A percentile compares a stretch with the other conserved stretches of the same genome.
phyloP scores from a whole-genome alignment of 1,140 invertebrate species.

The Oppia nitens region DNA sequence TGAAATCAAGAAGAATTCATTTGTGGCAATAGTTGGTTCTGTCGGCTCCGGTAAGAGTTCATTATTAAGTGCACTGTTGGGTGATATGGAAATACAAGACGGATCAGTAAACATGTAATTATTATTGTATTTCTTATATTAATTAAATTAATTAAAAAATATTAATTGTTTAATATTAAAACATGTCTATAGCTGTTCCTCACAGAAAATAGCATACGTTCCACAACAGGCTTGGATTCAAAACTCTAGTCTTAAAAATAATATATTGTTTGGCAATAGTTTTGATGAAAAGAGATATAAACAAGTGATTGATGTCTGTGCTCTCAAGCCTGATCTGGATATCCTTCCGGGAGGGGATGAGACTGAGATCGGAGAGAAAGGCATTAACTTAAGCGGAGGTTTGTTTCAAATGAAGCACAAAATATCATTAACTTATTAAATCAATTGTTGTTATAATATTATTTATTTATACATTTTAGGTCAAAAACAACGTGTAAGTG shows the following conservation, averaged over 20 bases:
- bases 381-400: slow-evolving; percentile 21
- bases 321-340: slow-evolving; percentile 20
- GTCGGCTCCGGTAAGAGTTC: slow-evolving; percentile 36
- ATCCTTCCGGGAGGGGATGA: slow-evolving; percentile 31
- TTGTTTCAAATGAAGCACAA: background rate
- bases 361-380: slow-evolving; percentile 37
- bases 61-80: slow-evolving; percentile 33
- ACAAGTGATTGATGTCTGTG: slow-evolving; percentile 24
- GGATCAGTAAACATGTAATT: slow-evolving; percentile 23
- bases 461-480: slow-evolving; percentile 28
- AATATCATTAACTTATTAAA: background rate
- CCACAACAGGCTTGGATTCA: slow-evolving; percentile 42
- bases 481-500: slow-evolving; percentile 26
- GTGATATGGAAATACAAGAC: slow-evolving; percentile 27
- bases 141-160: too few species aligned
- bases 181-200: background rate
- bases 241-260: slow-evolving; percentile 34
- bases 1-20: slow-evolving; percentile 17
- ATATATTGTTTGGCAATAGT: slow-evolving; percentile 39
- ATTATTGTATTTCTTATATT: too few species aligned
- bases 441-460: slow-evolving; percentile 1
- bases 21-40: slow-evolving; percentile 34
- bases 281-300: slow-evolving; percentile 27
- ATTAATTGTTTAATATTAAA: background rate
- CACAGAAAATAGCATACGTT: slow-evolving; percentile 29